Base-by-base conservation (phyloP, 1,140 invertebrate genomes). In the Drosophila albomicans region DNA sequence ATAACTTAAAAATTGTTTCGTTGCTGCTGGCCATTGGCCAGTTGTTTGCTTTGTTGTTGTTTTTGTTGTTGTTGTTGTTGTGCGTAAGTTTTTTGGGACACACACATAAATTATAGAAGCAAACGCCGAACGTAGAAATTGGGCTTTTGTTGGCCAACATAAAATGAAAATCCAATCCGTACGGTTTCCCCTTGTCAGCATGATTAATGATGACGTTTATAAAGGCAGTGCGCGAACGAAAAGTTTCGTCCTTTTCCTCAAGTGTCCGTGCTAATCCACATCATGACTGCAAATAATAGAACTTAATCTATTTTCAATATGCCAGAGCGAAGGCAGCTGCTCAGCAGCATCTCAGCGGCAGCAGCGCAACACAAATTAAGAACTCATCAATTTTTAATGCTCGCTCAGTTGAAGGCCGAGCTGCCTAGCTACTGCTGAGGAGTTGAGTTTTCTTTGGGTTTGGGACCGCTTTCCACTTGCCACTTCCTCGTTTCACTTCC, bases 351-450 rank as follows among this genome's bases (percentile, higher is more conserved):
- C 73, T 43, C 20, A 15, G n/a, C 30, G 20, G 45, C 82, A 88
- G 77, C 79, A 25, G 77, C 84, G 79, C 77, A 80, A 84, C 84
- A 85, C 85, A 89, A 89, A 89, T 89, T 89, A 89, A 89, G 85
- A 89, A 89, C 85, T 90, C 85, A 89, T 89, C 85, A 89, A 89
- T 89, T 89, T 89, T 89, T 90, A 89, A 89, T 89, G 85, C 86
- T 78, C 54, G 59, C 81, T 81, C 77, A 70, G 61, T 41, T 81
- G 85, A 67, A 78, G 67, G 68, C 61, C 52, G 65, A 48, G 16
- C 46, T 8, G 15, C 20, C 20, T 25, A 48, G 46, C 28, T 15
- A n/a, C 20, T 32, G 69, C 41, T 66, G 63, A 52, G 69, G 35
- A 38, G 78, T 20, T 41, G 75, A 38, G 67, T 52, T 30, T 51